A percentile compares a stretch with the other conserved stretches of the same genome.
Conservation (phyloP, 2,113 vertebrate genomes). For the Thryonomys swinderianus region DNA sequence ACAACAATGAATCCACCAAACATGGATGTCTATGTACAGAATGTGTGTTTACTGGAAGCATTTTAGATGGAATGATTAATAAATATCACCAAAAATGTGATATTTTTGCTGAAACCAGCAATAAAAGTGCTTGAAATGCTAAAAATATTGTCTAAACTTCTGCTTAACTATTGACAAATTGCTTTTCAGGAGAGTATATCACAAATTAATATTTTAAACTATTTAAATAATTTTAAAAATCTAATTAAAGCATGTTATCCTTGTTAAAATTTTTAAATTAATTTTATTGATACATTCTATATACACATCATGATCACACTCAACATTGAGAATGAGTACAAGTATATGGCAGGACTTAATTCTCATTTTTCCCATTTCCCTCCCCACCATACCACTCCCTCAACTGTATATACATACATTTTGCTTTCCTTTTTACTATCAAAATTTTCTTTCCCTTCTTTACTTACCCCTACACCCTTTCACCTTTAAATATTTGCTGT, state of each 20-base stretch:
- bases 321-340: too few species aligned
- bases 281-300: too few species aligned
- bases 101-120: neutral
- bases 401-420: too few species aligned
- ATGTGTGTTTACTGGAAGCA: neutral
- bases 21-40: neutral
- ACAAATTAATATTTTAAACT: neutral
- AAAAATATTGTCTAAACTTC: neutral
- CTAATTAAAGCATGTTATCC: neutral
- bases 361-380: too few species aligned
- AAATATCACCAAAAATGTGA: neutral
- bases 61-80: neutral
- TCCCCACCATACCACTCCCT: too few species aligned
- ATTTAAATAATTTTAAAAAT: neutral
- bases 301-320: too few species aligned
- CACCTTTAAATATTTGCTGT: too few species aligned
- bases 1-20: neutral
- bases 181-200: neutral
- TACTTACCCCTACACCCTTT: too few species aligned
- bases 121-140: neutral
- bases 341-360: too few species aligned
- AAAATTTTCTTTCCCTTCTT: too few species aligned
- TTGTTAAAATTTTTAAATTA: neutral
- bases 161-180: neutral
- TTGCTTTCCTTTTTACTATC: too few species aligned